Percentiles rank a stretch among this genome's conserved stretches.
These are phyloP conservation scores for Hemicordylus capensis DNA, from an alignment of 2,113 vertebrate species.

Conservation along the genomic window DNA sequence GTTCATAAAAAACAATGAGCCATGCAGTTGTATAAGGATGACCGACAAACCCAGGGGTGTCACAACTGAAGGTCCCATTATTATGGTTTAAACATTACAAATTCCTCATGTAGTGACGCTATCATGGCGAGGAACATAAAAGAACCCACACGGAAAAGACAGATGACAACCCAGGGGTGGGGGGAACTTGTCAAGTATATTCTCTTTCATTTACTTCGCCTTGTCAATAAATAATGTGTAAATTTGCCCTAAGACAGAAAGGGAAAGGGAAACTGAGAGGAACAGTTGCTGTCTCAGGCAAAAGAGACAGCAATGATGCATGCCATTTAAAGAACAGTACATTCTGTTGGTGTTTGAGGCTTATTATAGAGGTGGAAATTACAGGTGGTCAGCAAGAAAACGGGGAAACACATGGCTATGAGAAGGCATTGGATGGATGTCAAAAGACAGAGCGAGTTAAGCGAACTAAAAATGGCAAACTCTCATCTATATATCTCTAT, in stretches of 20 bases:
- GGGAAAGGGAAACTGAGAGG: not conserved
- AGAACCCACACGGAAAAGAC: not conserved
- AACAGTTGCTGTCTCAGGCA: not conserved
- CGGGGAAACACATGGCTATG: not conserved
- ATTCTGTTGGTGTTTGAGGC: not conserved
- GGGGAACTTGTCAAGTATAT: not conserved
- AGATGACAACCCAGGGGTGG: not conserved
- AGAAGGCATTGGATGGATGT: not conserved
- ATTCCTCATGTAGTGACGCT: not conserved
- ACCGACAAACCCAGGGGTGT: not conserved
- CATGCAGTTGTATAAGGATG: not conserved
- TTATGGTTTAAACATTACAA: not conserved
- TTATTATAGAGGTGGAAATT: not conserved
- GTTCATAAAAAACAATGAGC: not conserved
- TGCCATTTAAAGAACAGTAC: not conserved
- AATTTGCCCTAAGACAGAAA: not conserved
- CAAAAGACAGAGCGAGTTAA: not conserved
- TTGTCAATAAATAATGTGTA: not conserved
- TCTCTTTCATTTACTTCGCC: not conserved
- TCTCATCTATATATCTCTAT: too few relatives aligned
- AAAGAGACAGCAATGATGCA: not conserved
- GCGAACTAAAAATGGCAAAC: not conserved
- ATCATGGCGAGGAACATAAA: not conserved
- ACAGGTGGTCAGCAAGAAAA: not conserved
- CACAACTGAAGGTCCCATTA: not conserved